phyloP scores from a whole-genome alignment of 2,113 vertebrate species.

The Salvelinus fontinalis region DNA sequence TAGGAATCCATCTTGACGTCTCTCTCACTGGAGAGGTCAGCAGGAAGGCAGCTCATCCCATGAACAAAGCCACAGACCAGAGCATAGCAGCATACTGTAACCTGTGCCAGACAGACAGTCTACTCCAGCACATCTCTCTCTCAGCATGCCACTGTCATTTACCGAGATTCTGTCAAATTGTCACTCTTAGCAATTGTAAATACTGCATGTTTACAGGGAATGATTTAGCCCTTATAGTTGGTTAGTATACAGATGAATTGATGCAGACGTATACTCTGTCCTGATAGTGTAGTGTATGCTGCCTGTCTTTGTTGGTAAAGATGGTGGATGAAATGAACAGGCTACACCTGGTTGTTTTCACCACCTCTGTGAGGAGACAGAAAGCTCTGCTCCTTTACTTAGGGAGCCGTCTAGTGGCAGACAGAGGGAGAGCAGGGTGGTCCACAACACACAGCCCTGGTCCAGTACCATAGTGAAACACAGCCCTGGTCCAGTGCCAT shows the following conservation, averaged over 20 bases:
- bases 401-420: slow-evolving; percentile 74
- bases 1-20: slow-evolving; percentile 62
- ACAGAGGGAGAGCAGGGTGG: slow-evolving; percentile 59
- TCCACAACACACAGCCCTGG: neutral
- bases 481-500: neutral
- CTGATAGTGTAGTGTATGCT: neutral
- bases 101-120: no score
- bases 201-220: no score
- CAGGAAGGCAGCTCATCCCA: slow-evolving; percentile 45
- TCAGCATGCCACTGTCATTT: no score
- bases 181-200: neutral
- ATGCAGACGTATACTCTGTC: neutral
- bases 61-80: neutral
- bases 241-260: neutral
- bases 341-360: slow-evolving; percentile 64
- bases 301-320: slow-evolving; percentile 69
- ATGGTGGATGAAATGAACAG: slow-evolving; percentile 54
- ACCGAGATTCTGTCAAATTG: neutral
- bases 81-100: neutral
- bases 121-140: no score
- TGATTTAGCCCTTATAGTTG: no score
- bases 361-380: slow-evolving; percentile 48
- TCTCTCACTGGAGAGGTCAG: slow-evolving; percentile 57
- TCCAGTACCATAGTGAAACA: no score
- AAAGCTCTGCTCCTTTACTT: slow-evolving; percentile 56